Base-by-base conservation (phyloP, 2,113 vertebrate genomes). In the Scytalopus superciliaris region DNA sequence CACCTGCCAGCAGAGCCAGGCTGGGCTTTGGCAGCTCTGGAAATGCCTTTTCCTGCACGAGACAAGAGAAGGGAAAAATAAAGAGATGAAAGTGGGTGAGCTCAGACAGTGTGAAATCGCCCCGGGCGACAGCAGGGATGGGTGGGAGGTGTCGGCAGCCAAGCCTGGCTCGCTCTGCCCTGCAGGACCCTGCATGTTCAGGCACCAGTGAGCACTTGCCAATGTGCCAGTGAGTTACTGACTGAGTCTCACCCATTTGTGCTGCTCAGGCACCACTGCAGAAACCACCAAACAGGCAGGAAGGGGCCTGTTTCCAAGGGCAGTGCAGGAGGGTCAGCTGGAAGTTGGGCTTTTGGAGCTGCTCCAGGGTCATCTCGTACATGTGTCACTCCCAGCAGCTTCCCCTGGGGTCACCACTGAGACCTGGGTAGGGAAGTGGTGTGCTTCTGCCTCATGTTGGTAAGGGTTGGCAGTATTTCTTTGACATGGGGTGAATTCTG, bases 361-460 rank as follows among this genome's bases (percentile, higher is more conserved):
- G 0, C 28, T 40, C 14, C 7, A n/a, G 30, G 10, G 30, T 33
- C 44, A 15, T 19, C 14, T 77, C 25, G 1, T 4, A 4, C 21
- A 7, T 1, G 1, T 8, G 9, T 27, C 9, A 2, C 31, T 76
- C 68, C 64, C 37, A 9, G 7, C 52, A 44, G 37, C 56, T 75
- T 75, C 60, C 56, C 3, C 22, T 13, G 27, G 53, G 42, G 59
- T 39, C 64, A 13, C 8, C 35, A 0, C 28, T 6, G 13, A 24
- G 50, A 15, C 40, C 60, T n/a, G 47, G 14, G 23, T 5, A 3
- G 87, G 57, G 18, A 42, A 9, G 13, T 0, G 0, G 3, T 8
- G 28, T 28, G 33, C 18, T 23, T 18, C 63, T 85, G 37, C 59
- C 23, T 47, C 27, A 0, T 16, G 44, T 35, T 22, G 76, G 24